These are phyloP conservation scores for Chrysoperla carnea DNA, from an alignment of 1,140 invertebrate genomes.

Conservation along the genomic window DNA sequence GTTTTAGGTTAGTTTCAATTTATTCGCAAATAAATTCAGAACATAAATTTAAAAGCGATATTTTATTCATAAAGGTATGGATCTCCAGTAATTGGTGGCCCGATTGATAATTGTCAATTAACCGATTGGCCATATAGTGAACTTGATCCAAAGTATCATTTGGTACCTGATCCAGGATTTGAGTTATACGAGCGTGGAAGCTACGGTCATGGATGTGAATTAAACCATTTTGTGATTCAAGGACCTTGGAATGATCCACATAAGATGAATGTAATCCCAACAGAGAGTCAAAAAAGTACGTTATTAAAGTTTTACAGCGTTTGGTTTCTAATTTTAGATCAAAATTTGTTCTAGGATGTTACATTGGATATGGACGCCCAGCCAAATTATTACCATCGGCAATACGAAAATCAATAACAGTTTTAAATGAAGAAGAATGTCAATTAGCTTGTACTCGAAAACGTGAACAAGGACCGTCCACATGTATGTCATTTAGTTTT, in stretches of 20 bases:
- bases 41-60: not conserved
- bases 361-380: slow-evolving; percentile 48
- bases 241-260: slow-evolving; percentile 2
- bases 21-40: not conserved
- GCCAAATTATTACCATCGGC: slow-evolving; percentile 45
- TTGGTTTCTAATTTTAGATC: slow-evolving; percentile 11
- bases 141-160: slow-evolving; percentile 33
- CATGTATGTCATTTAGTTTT: slow-evolving; percentile 49
- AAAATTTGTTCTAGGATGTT: slow-evolving; percentile 38
- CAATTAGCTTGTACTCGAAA: slow-evolving; percentile 43
- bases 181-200: slow-evolving; percentile 62
- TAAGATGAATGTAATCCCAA: not conserved
- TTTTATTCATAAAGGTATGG: slow-evolving; percentile 32
- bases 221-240: slow-evolving; percentile 24
- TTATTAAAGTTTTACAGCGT: too few species aligned
- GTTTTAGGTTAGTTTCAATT: slow-evolving; percentile 36
- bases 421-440: slow-evolving; percentile 45
- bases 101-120: slow-evolving; percentile 49
- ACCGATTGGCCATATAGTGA: slow-evolving; percentile 50
- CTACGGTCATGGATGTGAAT: slow-evolving; percentile 59
- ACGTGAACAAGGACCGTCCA: slow-evolving; percentile 34
- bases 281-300: not conserved
- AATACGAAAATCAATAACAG: slow-evolving; percentile 36
- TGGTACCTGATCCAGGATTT: slow-evolving; percentile 38
- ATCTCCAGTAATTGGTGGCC: slow-evolving; percentile 35